Evolutionary conservation across 2,797 vertebrate genomes (phyloP).

Genomic region (Pseudochromis fuscus): DNA sequence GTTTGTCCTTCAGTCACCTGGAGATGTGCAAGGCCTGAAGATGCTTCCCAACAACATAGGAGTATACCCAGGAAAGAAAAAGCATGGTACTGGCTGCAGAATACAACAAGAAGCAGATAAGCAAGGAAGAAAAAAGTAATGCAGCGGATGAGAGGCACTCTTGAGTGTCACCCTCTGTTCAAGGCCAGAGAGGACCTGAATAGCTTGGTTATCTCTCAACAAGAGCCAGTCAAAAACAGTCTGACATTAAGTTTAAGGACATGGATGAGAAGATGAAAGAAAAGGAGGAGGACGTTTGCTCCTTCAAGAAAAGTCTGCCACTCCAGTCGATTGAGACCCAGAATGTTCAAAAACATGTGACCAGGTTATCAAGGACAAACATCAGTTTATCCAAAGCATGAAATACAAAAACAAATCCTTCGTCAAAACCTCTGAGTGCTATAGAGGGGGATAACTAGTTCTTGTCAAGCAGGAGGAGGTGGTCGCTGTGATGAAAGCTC

Average conservation of each 20-base stretch:
- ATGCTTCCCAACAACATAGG: not conserved
- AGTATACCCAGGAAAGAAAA: not conserved
- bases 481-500: not conserved
- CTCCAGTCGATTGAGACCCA: not conserved
- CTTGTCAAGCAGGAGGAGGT: not conserved
- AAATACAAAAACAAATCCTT: no score
- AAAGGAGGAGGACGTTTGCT: not conserved
- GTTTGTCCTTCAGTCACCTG: conserved; percentile 1
- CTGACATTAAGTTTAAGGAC: not conserved
- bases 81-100: not conserved
- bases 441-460: no score
- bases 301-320: not conserved
- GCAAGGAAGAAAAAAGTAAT: not conserved
- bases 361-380: not conserved
- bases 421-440: no score
- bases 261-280: no score
- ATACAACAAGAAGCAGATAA: not conserved
- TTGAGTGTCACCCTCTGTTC: conserved; percentile 3
- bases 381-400: no score
- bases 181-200: not conserved
- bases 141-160: not conserved
- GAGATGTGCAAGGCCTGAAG: not conserved
- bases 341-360: no score
- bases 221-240: not conserved
- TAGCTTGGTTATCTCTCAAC: not conserved